These are phyloP conservation scores for Lagocephalus sceleratus DNA, from an alignment of 2,797 vertebrate genomes.

Conservation along the genomic window DNA sequence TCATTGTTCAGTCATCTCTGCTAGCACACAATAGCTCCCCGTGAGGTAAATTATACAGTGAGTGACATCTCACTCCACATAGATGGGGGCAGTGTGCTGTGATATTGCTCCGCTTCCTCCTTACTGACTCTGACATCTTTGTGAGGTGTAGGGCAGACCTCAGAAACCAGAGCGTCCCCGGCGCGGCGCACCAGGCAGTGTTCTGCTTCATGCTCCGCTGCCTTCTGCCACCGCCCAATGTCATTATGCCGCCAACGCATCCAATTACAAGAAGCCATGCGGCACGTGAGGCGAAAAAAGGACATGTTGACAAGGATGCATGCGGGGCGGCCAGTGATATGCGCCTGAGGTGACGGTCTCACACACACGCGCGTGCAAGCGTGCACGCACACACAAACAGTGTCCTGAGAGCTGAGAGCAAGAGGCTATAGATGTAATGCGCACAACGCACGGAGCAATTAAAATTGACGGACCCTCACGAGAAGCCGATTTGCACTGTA, in stretches of 20 bases:
- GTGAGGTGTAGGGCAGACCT: conserved; percentile 45
- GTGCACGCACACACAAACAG: conserved; percentile 6
- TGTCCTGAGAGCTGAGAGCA: conserved; percentile 1
- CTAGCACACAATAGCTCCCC: conserved; percentile 45
- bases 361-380: neutral
- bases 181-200: conserved; percentile 32
- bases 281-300: conserved; percentile 49
- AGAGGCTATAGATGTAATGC: conserved; percentile 10
- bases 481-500: no score
- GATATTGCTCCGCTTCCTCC: conserved; percentile 69
- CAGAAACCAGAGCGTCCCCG: conserved; percentile 43
- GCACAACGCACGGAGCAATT: neutral
- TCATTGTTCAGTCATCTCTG: conserved; percentile 24
- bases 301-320: conserved; percentile 30
- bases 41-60: conserved; percentile 66
- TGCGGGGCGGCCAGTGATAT: conserved; percentile 11
- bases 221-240: conserved; percentile 56
- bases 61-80: conserved; percentile 57
- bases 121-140: conserved; percentile 68
- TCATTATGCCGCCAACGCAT: conserved; percentile 69
- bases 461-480: neutral
- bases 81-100: conserved; percentile 50
- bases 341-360: conserved; percentile 25
- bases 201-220: conserved; percentile 61
- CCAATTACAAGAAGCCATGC: conserved; percentile 63